Evolutionary conservation across 2,888 invertebrate species (phyloP), one percentile per base, ranked within the genome.

Genomic region (Rhingia campestris): DNA sequence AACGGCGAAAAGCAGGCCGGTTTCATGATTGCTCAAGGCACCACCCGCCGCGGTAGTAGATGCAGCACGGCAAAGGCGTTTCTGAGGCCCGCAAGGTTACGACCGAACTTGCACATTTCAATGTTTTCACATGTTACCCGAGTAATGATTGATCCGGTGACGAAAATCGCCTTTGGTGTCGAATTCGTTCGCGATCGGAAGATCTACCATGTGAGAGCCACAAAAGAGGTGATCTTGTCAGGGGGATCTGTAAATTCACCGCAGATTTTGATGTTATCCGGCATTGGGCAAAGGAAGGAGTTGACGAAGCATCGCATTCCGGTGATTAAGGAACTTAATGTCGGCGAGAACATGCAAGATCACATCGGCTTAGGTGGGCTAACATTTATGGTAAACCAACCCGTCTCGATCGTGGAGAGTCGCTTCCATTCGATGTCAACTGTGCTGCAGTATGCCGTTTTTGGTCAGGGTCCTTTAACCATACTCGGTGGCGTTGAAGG

Each of bases 171-270:
- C 0, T 96, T 95, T 89, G 97, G 97, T 0, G 95, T 97, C 0
- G 96, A 97, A 89, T 96, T 97, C 88, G 91, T 95, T 3, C 93
- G 96, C 53, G 94, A 96, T 64, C 95, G 95, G 59, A 94, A 95
- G 91, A 89, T 95, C 0, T 94, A 95, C 87, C 93, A 95, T 59
- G 94, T 97, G 2, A 92, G 95, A 75, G 97, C 97, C 0, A 93
- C 93, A 39, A 97, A 96, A 89, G 98, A 98, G 90, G 96, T 99
- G 0, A 96, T 99, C 59, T 89, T 99, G 2, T 96, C 97, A 0
- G 97, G 95, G 0, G 99, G 99, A 0, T 94, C 98, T 0, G 94
- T 99, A 0, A 98, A 98, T 89, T 96, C 98, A 0, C 97, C 99
- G 0, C 99, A 99, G 89, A 89, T 99, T 2, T 91, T 99, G 45